Evolutionary conservation across 2,888 invertebrate species (phyloP), one percentile per base, ranked within the genome.

Genomic region (Conops quadrifasciatus): DNA sequence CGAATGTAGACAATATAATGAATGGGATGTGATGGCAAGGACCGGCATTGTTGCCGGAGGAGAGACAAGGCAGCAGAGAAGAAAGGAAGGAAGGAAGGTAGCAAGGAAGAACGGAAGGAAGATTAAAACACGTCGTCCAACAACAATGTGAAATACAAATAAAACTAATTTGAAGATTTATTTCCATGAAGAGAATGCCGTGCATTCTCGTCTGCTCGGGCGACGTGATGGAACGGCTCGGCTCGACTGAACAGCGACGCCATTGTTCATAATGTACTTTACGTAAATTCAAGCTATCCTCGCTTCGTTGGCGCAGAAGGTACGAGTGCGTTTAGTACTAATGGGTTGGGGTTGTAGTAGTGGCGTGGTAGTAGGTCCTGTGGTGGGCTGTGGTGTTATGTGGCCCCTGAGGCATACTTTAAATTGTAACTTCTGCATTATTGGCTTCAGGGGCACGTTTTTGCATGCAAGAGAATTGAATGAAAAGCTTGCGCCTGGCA

Each of bases 1-100:
- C 26, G 9, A 59, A 30, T 51, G 60, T 49, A 60, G 68, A 60
- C 60, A 51, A 77, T 77, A 75, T 78, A 73, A 67, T 59, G 71
- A 65, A 63, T 51, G 70, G 64, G n/a, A n/a, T 36, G 36, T 36
- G 9, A 7, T 70, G 69, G 67, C 62, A 65, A 47, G n/a, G 43
- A 47, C 26, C 49, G 59, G 56, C 62, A 36, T 51, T 28, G 30
- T 15, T 19, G 4, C 13, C 16, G 5, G 36, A 7, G 13, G 60
- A 36, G n/a, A 28, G 2, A 30, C 15, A 64, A 68, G 49, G 70
- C 16, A 64, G 65, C 1, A 49, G 16, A 30, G 15, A 7, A 15
- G 30, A 36, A 9, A 16, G 47, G 45, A 43, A 13, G 47, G 47
- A 63, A 19, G 45, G 24, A 2, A 43, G 36, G 21, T 21, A 62